phyloP scores from a whole-genome alignment of 2,888 invertebrate species.

The Encarsia formosa region DNA sequence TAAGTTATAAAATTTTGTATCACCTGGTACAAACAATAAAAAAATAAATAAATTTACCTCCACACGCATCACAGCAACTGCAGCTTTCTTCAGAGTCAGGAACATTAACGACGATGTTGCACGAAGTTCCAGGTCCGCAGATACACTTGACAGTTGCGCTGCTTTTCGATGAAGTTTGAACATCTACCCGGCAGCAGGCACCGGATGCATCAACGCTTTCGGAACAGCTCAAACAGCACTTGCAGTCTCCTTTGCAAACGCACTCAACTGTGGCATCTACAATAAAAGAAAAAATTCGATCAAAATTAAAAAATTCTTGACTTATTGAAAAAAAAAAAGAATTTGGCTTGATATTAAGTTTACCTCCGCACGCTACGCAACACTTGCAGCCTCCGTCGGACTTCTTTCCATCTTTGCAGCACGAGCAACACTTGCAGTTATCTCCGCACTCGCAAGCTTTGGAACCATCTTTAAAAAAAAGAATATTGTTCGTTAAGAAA shows the following conservation, averaged over 20 bases:
- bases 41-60: not conserved
- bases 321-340: too few species aligned
- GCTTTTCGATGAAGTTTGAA: not conserved
- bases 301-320: too few species aligned
- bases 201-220: not conserved
- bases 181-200: not conserved
- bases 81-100: not conserved
- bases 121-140: not conserved
- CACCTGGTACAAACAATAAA: too few species aligned
- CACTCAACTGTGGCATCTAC: not conserved
- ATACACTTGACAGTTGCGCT: not conserved
- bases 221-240: not conserved
- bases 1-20: too few species aligned
- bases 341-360: too few species aligned
- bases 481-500: not conserved
- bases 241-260: not conserved
- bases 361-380: not conserved
- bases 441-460: constrained; percentile 3
- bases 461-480: constrained; percentile 4
- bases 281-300: not conserved
- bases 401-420: not conserved
- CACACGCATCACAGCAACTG: constrained; percentile 17
- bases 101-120: constrained; percentile 2
- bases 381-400: not conserved
- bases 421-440: constrained; percentile 4